Base-by-base conservation (phyloP, 37 sponge, comb jelly and placozoan species). In the Spongilla lacustris region DNA sequence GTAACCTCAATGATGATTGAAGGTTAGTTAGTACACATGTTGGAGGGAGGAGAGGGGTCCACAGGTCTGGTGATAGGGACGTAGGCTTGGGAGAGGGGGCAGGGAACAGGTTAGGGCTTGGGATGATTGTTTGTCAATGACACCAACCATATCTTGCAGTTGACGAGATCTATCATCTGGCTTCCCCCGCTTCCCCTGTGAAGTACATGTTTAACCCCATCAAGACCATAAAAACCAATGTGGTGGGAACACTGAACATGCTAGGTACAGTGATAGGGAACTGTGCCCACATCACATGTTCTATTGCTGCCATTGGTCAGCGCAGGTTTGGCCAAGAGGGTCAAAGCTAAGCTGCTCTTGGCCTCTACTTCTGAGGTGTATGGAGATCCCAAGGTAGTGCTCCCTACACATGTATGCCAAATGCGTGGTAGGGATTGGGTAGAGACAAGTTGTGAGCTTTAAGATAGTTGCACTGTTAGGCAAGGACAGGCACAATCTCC, bases 351-450 rank as follows among this genome's bases (percentile, higher is more conserved):
- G 36, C 36, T 98, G 22, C 88, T 98, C 14, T 66, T 98, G 0
- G 92, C 96, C 41, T 98, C 98, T 36, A 95, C 98, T 0, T 98
- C 98, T 50, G 98, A 98, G 86, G 93, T 98, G 27, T 98, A 98
- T 86, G 98, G 98, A 77, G 98, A 86, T 46, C 89, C 87, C 19
- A 79, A 78, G 37, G 90, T 83, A 41, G n/a, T n/a, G n/a, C n/a
- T n/a, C n/a, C n/a, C n/a, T n/a, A n/a, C n/a, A n/a, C n/a, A n/a
- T n/a, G n/a, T n/a, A n/a, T n/a, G n/a, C n/a, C n/a, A n/a, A n/a
- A n/a, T n/a, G n/a, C n/a, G n/a, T n/a, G n/a, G n/a, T n/a, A n/a
- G n/a, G n/a, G n/a, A n/a, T n/a, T n/a, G n/a, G n/a, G n/a, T n/a
- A n/a, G n/a, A n/a, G n/a, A n/a, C n/a, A n/a, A n/a, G n/a, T n/a